phyloP scores from a whole-genome alignment of 2,797 vertebrate species.

The Pipistrellus nathusii region DNA sequence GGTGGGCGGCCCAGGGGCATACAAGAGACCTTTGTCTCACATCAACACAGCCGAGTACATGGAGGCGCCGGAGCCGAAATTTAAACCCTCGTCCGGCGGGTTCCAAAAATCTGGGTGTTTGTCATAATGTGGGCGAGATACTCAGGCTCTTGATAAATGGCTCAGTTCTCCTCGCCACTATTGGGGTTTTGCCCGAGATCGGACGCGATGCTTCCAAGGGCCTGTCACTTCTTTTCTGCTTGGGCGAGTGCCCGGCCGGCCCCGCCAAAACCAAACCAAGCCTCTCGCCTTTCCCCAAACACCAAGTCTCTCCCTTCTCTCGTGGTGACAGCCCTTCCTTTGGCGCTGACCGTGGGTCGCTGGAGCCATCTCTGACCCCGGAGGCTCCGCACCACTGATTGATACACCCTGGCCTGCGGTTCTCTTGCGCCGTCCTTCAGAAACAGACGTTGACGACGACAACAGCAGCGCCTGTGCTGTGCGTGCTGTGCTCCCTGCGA shows the following conservation, averaged over 20 bases:
- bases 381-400: no score
- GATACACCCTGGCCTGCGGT: neutral
- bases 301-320: neutral
- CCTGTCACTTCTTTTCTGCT: conserved; percentile 25
- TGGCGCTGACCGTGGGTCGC: neutral
- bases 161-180: conserved; percentile 9
- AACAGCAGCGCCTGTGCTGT: neutral
- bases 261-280: neutral
- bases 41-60: neutral
- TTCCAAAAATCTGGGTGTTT: conserved; percentile 48
- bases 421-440: neutral
- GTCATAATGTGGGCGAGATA: conserved; percentile 45
- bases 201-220: neutral
- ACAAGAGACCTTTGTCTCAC: conserved; percentile 45
- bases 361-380: neutral
- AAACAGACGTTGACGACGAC: neutral
- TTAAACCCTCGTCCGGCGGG: neutral
- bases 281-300: neutral
- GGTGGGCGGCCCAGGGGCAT: neutral
- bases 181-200: neutral
- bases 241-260: neutral
- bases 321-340: neutral
- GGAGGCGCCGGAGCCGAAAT: conserved; percentile 1
- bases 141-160: conserved; percentile 63
- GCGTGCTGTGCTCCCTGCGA: neutral